Evolutionary conservation across 2,888 invertebrate species (phyloP), one percentile per base, ranked within the genome.

Genomic region (Coleophora deauratella): DNA sequence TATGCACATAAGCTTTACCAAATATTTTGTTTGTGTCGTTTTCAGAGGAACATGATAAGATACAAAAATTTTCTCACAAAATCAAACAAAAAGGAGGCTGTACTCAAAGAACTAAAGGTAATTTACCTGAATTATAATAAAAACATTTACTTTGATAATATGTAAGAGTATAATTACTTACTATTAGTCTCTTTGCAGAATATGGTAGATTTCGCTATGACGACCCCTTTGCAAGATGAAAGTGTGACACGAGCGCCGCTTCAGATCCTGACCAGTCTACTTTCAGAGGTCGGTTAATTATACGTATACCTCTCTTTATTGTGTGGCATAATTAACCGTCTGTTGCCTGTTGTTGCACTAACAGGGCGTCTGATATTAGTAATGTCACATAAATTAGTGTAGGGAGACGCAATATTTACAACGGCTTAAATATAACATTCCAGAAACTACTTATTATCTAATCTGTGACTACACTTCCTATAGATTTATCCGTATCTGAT

Each of bases 181-280:
- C 30, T 35, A 11, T 27, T 14, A 10, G n/a, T 14, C 21, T 34
- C 9, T 52, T 82, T 81, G 33, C 80, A 92, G 92, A 89, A 88
- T 50, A 88, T 94, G 89, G 91, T 93, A 38, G 93, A 93, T 58
- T 90, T 92, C 54, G 91, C 91, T 1, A 87, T 91, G 66, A 89
- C 89, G 46, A 92, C 92, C 3, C 93, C 93, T 0, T 84, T 94
- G 35, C 93, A 94, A 73, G 93, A 94, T 62, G 91, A 92, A 50
- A 88, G 89, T 55, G 91, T 93, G 32, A 90, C 91, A 46, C 88
- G 91, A 38, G 89, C 90, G 28, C 93, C 93, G 3, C 70, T 93
- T 46, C 90, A 91, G 58, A 89, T 93, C 14, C 89, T 93, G 13
- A 92, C 93, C 3, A 89, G 90, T 56, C 79, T 93, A 35, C 79